Base-by-base conservation (phyloP, 2,113 vertebrate species). In the Cyphomyrus plagiostoma region DNA sequence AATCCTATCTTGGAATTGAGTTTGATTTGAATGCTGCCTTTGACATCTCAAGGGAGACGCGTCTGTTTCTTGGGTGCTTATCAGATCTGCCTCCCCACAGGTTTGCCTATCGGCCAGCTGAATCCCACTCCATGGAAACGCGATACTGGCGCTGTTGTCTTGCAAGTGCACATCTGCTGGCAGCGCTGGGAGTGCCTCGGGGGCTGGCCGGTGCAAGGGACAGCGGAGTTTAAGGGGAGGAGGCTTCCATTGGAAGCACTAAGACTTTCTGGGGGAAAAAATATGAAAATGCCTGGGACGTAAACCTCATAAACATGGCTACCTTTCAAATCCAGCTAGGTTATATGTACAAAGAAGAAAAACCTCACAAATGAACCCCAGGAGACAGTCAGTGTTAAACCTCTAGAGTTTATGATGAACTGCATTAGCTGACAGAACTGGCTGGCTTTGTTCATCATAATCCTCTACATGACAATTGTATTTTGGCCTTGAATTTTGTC, bases 1-100 rank as follows among this genome's bases (percentile, higher is more conserved):
- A 93, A 92, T 90, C 92, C 89, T 88, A 90, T 92, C 92, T 92
- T 49, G 89, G 56, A 86, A 89, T 91, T 46, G 91, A 90, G 93
- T 89, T 86, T 90, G 91, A 94, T 94, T 93, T 93, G 89, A 91
- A 93, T 91, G 92, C 89, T 91, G 49, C 39, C 52, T 85, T 92
- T 86, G 91, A 91, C 91, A 92, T 92, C 83, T 91, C 4, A 30
- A 92, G 90, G 90, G 89, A 49, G 91, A 91, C 90, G 91, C 62
- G 90, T 91, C 49, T 85, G 77, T 91, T 92, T 93, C 91, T 88
- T 92, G 88, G 62, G 46, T 49, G 89, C 92, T 93, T 90, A 95
- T 95, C 94, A 92, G 94, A 93, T 91, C 39, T 48, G 90, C 92
- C 58, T 90, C 89, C 84, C 83, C 91, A 94, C 91, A 86, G 62